Base-by-base conservation (phyloP, 2,888 invertebrate species). In the Cantharis flavilabris region DNA sequence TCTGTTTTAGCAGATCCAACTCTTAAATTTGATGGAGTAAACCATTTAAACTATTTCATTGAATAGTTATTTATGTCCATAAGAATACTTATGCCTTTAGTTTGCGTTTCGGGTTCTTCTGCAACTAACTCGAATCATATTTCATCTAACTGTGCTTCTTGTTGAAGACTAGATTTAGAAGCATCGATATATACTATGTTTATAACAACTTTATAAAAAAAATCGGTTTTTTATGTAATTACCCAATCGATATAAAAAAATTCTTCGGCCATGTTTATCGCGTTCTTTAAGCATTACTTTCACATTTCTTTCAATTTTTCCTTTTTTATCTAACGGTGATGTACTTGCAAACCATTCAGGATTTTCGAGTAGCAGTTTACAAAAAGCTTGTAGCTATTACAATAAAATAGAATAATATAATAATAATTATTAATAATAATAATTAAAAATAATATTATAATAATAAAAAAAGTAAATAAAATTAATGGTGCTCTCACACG, bases 221-320 rank as follows among this genome's bases (percentile, higher is more conserved):
- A 14, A 11, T 72, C 1, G 23, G 23, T 13, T n/a, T 28, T 9
- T 20, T 28, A 69, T 20, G 5, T 26, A 26, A 49, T 81, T 83
- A 88, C 89, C 87, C 78, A 87, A 78, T 85, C 86, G 86, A n/a
- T 84, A 81, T 18, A 88, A 76, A 76, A 86, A 88, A 70, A 89
- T 85, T 33, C 85, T 82, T 71, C 88, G 81, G 20, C 88, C 88
- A 74, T 84, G 83, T 73, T 83, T 86, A 77, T 89, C 89, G 63
- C 85, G 80, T 4, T 82, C 82, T 26, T 83, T 79, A 20, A 88
- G 74, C 65, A 87, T 79, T n/a, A 85, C 79, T 71, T 87, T 84
- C 30, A 87, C 84, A 62, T 88, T 83, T 81, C 84, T 84, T 13
- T 86, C 83, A 20, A 89, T 81, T 26, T 87, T 72, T 16, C 80